A percentile compares a stretch with the other conserved stretches of the same genome.
These are phyloP conservation scores for Nesidiocoris tenuis DNA, from an alignment of 2,888 invertebrate species.

Conservation along the genomic window DNA sequence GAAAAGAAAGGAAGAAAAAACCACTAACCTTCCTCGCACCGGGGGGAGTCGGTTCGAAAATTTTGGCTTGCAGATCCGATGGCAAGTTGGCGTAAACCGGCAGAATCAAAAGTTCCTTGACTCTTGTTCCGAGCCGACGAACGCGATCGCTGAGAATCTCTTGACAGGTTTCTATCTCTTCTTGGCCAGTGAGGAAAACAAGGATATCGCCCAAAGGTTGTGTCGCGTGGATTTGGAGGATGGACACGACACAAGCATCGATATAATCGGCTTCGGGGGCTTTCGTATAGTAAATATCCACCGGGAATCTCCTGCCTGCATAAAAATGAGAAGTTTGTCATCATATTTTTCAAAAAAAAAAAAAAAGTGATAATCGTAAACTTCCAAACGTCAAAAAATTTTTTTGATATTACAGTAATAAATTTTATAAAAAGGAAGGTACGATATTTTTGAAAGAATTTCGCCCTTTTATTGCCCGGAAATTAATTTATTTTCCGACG, in stretches of 20 bases:
- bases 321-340: conserved; percentile 42
- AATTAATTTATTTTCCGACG: too few relatives aligned
- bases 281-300: conserved; percentile 98
- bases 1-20: too few relatives aligned
- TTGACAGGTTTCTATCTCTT: conserved; percentile 80
- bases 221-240: conserved; percentile 96
- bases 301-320: conserved; percentile 88
- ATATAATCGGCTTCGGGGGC: conserved; percentile 99
- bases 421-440: too few relatives aligned
- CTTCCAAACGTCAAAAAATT: too few relatives aligned
- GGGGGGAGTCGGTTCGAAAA: conserved; percentile 96
- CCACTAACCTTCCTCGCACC: conserved; percentile 80
- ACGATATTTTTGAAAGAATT: too few relatives aligned
- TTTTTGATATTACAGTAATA: too few relatives aligned
- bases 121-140: conserved; percentile 86
- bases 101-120: conserved; percentile 86
- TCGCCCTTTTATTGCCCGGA: too few relatives aligned
- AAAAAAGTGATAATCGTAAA: too few relatives aligned
- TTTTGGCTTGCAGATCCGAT: conserved; percentile 98
- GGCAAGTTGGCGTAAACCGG: conserved; percentile 98
- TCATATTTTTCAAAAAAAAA: too few relatives aligned
- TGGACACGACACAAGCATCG: conserved; percentile 95
- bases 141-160: conserved; percentile 88
- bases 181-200: conserved; percentile 85
- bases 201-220: conserved; percentile 94